Percentiles rank a stretch among this genome's conserved stretches.
Conservation (phyloP, 1,140 invertebrate species). For the Hylaeus anthracinus region DNA sequence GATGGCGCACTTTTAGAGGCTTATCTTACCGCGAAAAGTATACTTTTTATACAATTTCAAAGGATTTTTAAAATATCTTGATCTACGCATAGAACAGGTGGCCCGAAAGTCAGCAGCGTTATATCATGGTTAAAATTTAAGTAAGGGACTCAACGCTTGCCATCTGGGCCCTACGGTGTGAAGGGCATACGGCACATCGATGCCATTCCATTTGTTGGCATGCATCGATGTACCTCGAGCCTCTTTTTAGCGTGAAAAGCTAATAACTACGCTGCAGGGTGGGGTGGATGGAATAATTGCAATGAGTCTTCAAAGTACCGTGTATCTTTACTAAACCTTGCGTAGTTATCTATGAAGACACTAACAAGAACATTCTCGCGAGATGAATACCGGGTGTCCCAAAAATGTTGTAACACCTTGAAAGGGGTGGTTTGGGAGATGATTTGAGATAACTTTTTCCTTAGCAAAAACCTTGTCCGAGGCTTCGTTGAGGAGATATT, state of each 20-base stretch:
- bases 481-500: no score
- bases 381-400: no score
- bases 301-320: no score
- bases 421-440: no score
- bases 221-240: conserved; percentile 13
- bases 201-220: conserved; percentile 11
- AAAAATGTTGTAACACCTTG: no score
- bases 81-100: conserved; percentile 69
- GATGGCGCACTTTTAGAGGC: not conserved
- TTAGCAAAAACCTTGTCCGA: no score
- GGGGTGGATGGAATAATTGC: no score
- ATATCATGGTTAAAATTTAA: conserved; percentile 73
- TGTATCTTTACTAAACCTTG: no score
- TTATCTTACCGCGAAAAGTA: no score
- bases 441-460: no score
- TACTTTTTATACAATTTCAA: not conserved
- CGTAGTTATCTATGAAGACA: no score
- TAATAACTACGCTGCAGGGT: not conserved
- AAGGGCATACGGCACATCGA: conserved; percentile 67
- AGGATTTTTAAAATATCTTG: conserved; percentile 61
- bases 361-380: no score
- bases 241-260: conserved; percentile 24
- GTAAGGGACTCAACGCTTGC: conserved; percentile 72
- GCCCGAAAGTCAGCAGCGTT: conserved; percentile 63
- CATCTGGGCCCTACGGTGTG: conserved; percentile 71